Evolutionary conservation across 2,888 invertebrate genomes (phyloP), one percentile per base, ranked within the genome.

Genomic region (Pyrrhosoma nymphula): DNA sequence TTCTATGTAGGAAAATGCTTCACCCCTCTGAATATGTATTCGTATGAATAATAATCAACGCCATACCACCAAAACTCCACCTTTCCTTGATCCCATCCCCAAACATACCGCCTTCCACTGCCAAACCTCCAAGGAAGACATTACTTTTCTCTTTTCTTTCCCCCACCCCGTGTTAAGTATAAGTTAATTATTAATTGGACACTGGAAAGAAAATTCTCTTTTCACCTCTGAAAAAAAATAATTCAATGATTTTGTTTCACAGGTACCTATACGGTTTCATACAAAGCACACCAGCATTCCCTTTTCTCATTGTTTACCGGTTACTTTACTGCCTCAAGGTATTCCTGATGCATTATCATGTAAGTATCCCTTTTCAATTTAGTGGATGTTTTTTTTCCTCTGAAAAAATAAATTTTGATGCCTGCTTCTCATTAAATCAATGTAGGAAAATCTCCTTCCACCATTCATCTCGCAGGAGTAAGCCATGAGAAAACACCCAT

Each of bases 191-290:
- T 4, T 26, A n/a, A n/a, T 69, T 69, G 69, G n/a, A 26, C 16
- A 69, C 12, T 20, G 63, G 18, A n/a, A 12, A 60, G 47, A 47
- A 47, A 8, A 60, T 26, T 69, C n/a, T 69, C 4, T 10, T 69
- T 16, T 10, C 8, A 16, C 26, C 12, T n/a, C 26, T 16, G 69
- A 4, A 23, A 69, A 47, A 60, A 23, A 35, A 4, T 82, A 35
- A 35, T 23, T 91, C n/a, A n/a, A 90, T 56, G 35, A 60, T 91
- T 91, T 60, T 26, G 6, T 60, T n/a, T 63, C 23, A 0, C 60
- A 91, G 91, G 60, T 91, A 12, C 91, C 56, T 10, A 30, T 91
- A 35, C 63, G 91, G 35, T 91, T 91, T 91, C 23, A 91, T 63
- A 91, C 91, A 16, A 91, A 60, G 56, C 60, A 30, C 35, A 91